Conservation (phyloP, 1,140 invertebrate species). For the Lepidurus couesii region DNA sequence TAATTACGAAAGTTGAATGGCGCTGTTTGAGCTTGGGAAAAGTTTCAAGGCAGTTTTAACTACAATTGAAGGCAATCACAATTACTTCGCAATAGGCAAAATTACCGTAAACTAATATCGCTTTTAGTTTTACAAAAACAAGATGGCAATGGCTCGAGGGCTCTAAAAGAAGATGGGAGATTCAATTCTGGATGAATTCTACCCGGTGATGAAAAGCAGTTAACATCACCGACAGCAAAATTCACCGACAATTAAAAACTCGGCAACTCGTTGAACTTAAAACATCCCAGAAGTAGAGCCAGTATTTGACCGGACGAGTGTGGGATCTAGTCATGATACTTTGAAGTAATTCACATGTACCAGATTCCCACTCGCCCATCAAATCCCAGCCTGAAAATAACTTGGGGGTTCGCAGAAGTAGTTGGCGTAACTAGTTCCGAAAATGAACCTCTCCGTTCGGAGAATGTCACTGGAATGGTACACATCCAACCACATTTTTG, state of each 20-base stretch:
- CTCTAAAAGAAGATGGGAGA: background rate
- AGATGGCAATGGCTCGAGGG: background rate
- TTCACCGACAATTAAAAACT: constrained; percentile 35
- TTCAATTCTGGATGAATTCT: constrained; percentile 38
- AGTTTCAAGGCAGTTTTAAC: no score
- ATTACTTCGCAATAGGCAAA: no score
- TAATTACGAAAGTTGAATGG: no score
- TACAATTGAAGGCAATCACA: no score
- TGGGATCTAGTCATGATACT: constrained; percentile 36
- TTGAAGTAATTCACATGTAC: constrained; percentile 30
- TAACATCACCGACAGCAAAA: constrained; percentile 29
- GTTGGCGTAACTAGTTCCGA: constrained; percentile 18
- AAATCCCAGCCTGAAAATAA: constrained; percentile 1
- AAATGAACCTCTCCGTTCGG: constrained; percentile 13
- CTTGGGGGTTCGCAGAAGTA: background rate
- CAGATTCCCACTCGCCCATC: constrained; percentile 34
- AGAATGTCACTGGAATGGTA: constrained; percentile 11
- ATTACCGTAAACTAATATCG: no score
- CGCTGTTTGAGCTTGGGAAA: no score
- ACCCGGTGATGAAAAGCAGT: constrained; percentile 36
- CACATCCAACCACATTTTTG: background rate
- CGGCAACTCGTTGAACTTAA: background rate
- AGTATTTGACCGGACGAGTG: constrained; percentile 35
- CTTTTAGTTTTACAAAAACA: no score
- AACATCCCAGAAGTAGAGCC: background rate